Conservation (phyloP, 1,140 invertebrate species). For the Pseudomyrmex concolor region DNA sequence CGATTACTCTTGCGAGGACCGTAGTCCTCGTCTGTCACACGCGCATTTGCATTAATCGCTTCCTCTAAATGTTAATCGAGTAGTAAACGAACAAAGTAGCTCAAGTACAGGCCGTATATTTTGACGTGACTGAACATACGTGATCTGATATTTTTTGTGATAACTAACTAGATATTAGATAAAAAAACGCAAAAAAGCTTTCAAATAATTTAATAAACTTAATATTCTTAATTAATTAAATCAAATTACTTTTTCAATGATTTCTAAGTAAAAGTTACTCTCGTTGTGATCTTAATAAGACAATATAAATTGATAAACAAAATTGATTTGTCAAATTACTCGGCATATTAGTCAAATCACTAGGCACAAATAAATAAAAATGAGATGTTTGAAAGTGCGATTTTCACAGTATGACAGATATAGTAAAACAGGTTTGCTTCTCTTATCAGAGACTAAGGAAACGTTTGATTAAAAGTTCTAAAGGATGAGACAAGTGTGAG, state of each 20-base stretch:
- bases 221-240: no score
- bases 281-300: background rate
- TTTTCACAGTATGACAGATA: no score
- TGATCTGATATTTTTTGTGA: no score
- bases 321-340: background rate
- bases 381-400: constrained; percentile 1
- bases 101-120: background rate
- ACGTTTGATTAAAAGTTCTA: constrained; percentile 40
- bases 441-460: constrained; percentile 5
- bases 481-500: constrained; percentile 50
- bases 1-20: constrained; percentile 24
- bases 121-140: no score
- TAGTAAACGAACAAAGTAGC: background rate
- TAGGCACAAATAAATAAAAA: constrained; percentile 16
- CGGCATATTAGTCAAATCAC: background rate
- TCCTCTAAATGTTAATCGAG: constrained; percentile 28
- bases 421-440: constrained; percentile 23
- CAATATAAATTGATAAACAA: background rate
- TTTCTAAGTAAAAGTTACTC: background rate
- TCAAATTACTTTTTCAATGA: no score
- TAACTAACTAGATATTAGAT: no score
- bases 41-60: constrained; percentile 59
- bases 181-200: no score
- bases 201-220: no score
- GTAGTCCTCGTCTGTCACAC: background rate